Evolutionary conservation across 2,888 invertebrate species (phyloP).

Genomic region (Trissolcus japonicus): DNA sequence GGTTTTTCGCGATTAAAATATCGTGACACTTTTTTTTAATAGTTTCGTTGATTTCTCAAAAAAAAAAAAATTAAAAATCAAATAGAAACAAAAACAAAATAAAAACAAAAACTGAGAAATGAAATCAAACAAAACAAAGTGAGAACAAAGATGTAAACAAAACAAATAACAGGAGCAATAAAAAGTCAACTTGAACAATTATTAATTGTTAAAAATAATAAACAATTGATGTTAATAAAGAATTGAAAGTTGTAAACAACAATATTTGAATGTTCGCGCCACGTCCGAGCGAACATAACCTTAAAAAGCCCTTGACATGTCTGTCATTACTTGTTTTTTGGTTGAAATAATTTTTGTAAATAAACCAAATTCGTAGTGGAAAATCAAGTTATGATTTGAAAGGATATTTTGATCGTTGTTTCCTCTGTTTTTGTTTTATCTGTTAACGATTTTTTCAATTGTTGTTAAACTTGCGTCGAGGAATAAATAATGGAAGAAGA

Average conservation of each 20-base stretch:
- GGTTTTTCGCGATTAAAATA: neutral
- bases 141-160: no score
- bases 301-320: no score
- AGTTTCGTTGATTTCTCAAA: neutral
- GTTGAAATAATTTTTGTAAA: no score
- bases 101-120: neutral
- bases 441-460: neutral
- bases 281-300: no score
- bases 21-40: neutral
- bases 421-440: neutral
- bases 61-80: neutral
- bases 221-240: no score
- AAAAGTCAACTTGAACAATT: no score
- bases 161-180: no score
- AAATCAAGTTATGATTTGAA: neutral
- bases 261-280: no score
- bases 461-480: neutral
- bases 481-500: slow-evolving; percentile 63
- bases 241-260: no score
- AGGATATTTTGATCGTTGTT: neutral
- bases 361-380: no score
- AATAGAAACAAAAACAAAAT: neutral
- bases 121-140: neutral
- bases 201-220: no score
- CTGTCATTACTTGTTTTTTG: no score